Base-by-base conservation (phyloP, 2,113 vertebrate species). In the Urocitellus parryii region DNA sequence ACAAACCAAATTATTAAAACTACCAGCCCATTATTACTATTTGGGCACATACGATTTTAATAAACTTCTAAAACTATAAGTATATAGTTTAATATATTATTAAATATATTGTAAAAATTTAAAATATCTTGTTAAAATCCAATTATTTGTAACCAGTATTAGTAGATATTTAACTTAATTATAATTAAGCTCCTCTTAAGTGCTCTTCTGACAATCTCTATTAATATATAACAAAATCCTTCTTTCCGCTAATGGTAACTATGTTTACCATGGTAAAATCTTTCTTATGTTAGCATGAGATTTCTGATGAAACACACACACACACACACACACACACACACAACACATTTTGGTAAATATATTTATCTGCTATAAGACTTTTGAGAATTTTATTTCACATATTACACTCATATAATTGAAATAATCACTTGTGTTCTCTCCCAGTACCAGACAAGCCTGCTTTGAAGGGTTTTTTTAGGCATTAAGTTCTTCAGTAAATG, bases 401-500 rank as follows among this genome's bases (percentile, higher is more conserved):
- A 88, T 25, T 13, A 16, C 0, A 37, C 0, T 4, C 9, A 4
- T 58, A 42, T 4, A 22, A 29, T 72, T 93, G 85, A 84, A 78
- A 32, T 8, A 51, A 79, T 39, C 16, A 72, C 13, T 27, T 72
- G 2, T 39, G 1, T 81, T 45, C 27, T 86, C 42, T 70, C 34
- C 3, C 10, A 58, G 12, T 25, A 90, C 14, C 39, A 63, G 45
- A 16, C 37, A 7, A 86, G 51, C 14, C 3, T 80, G 37, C 17
- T 80, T 80, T n/a, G 0, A 76, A 51, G 24, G 42, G 53, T 80
- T 29, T 45, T 79, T 73, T 74, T 16, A 72, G 58, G 14, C 79
- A 86, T 51, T 32, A 83, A 80, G 4, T 96, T 89, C 45, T 92
- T 85, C 42, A n/a, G 78, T 48, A 74, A n/a, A 72, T 34, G 51